Conservation (phyloP, 1,140 invertebrate genomes). For the Bradysia coprophila region DNA sequence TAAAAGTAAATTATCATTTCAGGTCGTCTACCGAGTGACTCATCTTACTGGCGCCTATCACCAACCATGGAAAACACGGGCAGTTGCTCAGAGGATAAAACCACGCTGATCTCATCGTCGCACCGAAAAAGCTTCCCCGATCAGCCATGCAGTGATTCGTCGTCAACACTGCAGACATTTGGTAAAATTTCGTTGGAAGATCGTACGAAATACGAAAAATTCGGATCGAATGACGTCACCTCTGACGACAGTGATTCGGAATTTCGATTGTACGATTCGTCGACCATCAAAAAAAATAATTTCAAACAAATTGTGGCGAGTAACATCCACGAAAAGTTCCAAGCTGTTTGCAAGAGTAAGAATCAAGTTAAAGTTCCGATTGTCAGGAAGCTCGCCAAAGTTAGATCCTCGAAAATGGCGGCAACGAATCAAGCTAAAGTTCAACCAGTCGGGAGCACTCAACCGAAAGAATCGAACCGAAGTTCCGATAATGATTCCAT, state of each 20-base stretch:
- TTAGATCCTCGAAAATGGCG: constrained; percentile 18
- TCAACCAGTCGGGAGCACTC: constrained; percentile 8
- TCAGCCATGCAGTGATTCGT: constrained; percentile 7
- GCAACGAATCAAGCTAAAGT: constrained; percentile 17
- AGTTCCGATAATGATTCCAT: constrained; percentile 46
- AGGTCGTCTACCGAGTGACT: constrained; percentile 1
- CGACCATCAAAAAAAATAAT: constrained; percentile 14
- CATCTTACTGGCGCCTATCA: constrained; percentile 21
- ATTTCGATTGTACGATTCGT: constrained; percentile 12
- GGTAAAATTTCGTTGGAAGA: constrained; percentile 46
- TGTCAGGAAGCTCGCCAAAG: constrained; percentile 19
- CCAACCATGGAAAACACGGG: constrained; percentile 15
- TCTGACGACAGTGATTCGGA: constrained; percentile 34
- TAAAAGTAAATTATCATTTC: not conserved
- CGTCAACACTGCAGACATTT: constrained; percentile 30
- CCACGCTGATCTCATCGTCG: constrained; percentile 18
- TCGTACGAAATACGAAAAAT: constrained; percentile 61
- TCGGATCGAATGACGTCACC: constrained; percentile 38
- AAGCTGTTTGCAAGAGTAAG: constrained; percentile 26
- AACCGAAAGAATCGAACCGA: constrained; percentile 20
- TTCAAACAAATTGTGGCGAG: constrained; percentile 31
- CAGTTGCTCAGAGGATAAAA: constrained; percentile 16
- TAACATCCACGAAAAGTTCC: constrained; percentile 26
- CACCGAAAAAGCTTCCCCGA: constrained; percentile 7
- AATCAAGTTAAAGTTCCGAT: constrained; percentile 21